Conservation (phyloP, 2,113 vertebrate species). For the Periophthalmus modestus region DNA sequence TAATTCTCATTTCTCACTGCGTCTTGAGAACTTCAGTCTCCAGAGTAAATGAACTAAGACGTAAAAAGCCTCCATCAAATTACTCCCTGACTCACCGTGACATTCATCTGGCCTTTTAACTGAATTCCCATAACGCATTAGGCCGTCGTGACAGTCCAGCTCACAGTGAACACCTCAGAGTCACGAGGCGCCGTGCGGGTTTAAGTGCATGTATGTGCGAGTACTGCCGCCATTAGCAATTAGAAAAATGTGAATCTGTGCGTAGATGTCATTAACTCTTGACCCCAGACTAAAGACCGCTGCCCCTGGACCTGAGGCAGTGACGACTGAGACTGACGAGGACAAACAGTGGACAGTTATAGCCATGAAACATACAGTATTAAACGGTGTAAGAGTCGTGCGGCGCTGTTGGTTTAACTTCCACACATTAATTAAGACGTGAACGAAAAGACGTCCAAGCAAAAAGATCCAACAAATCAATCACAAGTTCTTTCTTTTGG, state of each 20-base stretch:
- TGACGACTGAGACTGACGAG: conserved; percentile 5
- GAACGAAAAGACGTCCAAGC: not conserved
- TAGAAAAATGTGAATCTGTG: conserved; percentile 19
- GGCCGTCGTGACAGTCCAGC: conserved; percentile 12
- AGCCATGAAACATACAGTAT: conserved; percentile 1
- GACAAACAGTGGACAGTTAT: conserved; percentile 11
- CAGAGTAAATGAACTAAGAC: conserved; percentile 16
- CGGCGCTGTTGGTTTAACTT: not conserved
- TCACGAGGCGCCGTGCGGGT: conserved; percentile 5
- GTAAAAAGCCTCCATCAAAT: conserved; percentile 39
- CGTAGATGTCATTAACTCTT: conserved; percentile 41
- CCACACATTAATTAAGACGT: not conserved
- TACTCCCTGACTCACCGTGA: conserved; percentile 33
- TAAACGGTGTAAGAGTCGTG: not conserved
- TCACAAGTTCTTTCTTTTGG: not conserved
- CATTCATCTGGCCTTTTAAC: conserved; percentile 45
- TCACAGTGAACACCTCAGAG: conserved; percentile 14
- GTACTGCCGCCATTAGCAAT: conserved; percentile 15
- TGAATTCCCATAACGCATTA: conserved; percentile 27
- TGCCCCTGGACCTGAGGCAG: conserved; percentile 13
- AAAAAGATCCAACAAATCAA: not conserved
- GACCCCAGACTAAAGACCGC: conserved; percentile 25
- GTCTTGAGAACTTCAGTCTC: not conserved
- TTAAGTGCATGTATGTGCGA: not conserved
- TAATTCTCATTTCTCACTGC: not conserved